phyloP scores from a whole-genome alignment of 2,888 invertebrate species.

The Biston betularia region DNA sequence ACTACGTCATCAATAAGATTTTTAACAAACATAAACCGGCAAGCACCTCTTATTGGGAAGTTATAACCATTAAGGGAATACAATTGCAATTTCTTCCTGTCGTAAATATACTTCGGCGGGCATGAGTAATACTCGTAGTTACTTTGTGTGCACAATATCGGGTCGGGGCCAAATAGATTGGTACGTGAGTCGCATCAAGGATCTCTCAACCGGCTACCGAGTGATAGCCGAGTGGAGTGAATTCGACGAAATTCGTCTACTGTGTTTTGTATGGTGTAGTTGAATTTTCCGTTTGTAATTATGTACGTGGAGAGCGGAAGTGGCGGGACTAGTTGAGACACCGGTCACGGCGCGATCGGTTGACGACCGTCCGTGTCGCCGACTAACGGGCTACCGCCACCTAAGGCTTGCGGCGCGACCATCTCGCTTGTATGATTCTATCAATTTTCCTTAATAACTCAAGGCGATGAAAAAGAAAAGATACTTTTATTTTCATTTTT shows the following conservation, averaged over 20 bases:
- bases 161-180: conserved; percentile 79
- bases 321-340: conserved; percentile 73
- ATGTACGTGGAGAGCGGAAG: conserved; percentile 78
- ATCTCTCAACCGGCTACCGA: conserved; percentile 22
- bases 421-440: conserved; percentile 65
- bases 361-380: conserved; percentile 69
- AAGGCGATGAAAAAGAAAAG: conserved; percentile 24
- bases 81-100: conserved; percentile 85
- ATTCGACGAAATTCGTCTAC: conserved; percentile 73
- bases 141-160: conserved; percentile 82
- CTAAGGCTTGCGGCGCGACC: conserved; percentile 75
- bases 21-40: conserved; percentile 45
- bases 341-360: conserved; percentile 75
- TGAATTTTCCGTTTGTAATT: conserved; percentile 83
- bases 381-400: conserved; percentile 72
- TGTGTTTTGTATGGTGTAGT: conserved; percentile 72
- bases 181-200: conserved; percentile 74
- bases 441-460: conserved; percentile 42
- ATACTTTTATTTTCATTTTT: not conserved
- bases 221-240: conserved; percentile 24
- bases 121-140: conserved; percentile 82
- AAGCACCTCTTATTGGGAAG: conserved; percentile 70
- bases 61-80: conserved; percentile 81
- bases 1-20: not conserved
- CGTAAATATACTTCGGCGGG: conserved; percentile 80